Evolutionary conservation across 2,113 vertebrate genomes (phyloP).

Genomic region (Leucoraja erinaceus): DNA sequence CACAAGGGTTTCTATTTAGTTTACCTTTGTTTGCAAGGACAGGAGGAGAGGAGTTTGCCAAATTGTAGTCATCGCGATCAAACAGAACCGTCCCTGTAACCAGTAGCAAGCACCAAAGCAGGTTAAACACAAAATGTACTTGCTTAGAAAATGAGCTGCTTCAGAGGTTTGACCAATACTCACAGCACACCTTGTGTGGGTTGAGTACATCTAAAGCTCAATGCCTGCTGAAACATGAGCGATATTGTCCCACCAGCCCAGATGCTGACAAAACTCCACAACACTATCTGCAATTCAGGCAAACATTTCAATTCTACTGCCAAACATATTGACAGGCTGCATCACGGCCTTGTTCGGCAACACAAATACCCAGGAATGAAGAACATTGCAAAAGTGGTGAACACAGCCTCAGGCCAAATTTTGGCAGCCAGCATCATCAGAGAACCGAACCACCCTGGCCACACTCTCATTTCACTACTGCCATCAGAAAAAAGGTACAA

Average conservation of each 20-base stretch:
- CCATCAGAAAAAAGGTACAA: too few species aligned
- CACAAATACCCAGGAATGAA: too few species aligned
- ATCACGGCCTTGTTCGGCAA: too few species aligned
- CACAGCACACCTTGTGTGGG: background rate
- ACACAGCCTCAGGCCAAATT: too few species aligned
- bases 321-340: too few species aligned
- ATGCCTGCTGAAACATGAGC: background rate
- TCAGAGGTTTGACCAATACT: background rate
- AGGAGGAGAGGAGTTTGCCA: background rate
- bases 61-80: background rate
- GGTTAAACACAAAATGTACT: background rate
- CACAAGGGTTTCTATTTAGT: background rate
- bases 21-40: too few species aligned
- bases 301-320: background rate
- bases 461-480: too few species aligned
- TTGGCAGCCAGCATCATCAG: too few species aligned
- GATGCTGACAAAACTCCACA: background rate
- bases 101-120: background rate
- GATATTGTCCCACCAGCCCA: background rate
- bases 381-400: too few species aligned
- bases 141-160: background rate
- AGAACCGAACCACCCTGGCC: too few species aligned
- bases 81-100: background rate
- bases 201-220: background rate
- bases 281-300: background rate